Percentiles rank a stretch among this genome's conserved stretches.
Conservation (phyloP, 2,888 invertebrate species). For the Pandemis cinnamomeana region DNA sequence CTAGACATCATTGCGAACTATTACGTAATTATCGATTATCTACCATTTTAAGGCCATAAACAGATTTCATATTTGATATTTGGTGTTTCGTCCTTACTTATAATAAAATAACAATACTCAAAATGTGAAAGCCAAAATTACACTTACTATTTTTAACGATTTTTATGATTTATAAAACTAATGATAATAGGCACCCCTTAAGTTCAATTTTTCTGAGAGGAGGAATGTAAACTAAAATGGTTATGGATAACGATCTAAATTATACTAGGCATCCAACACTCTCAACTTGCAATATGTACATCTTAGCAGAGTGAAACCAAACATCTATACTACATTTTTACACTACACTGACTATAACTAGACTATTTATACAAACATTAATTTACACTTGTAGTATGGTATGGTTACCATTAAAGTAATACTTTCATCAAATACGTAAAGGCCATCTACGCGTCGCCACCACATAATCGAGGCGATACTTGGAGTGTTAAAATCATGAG, state of each 20-base stretch:
- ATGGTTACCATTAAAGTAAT: constrained; percentile 62
- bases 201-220: constrained; percentile 39
- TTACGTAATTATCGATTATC: not conserved
- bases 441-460: constrained; percentile 45
- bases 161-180: constrained; percentile 27
- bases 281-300: constrained; percentile 56
- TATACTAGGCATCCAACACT: constrained; percentile 42
- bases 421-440: constrained; percentile 76
- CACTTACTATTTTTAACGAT: constrained; percentile 19
- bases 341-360: constrained; percentile 49
- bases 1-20: not conserved
- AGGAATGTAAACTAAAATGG: constrained; percentile 54
- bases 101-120: not conserved
- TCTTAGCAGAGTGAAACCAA: constrained; percentile 49
- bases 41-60: not conserved
- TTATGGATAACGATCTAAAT: constrained; percentile 45
- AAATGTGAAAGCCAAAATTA: not conserved
- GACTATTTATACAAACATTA: constrained; percentile 59
- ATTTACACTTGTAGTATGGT: constrained; percentile 56
- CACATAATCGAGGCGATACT: constrained; percentile 45
- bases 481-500: constrained; percentile 60
- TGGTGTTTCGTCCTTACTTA: constrained; percentile 12
- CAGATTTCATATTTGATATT: not conserved
- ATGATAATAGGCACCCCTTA: constrained; percentile 33
- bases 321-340: constrained; percentile 44